Evolutionary conservation across 1,140 invertebrate species (phyloP).

Genomic region (Latrodectus geometricus): DNA sequence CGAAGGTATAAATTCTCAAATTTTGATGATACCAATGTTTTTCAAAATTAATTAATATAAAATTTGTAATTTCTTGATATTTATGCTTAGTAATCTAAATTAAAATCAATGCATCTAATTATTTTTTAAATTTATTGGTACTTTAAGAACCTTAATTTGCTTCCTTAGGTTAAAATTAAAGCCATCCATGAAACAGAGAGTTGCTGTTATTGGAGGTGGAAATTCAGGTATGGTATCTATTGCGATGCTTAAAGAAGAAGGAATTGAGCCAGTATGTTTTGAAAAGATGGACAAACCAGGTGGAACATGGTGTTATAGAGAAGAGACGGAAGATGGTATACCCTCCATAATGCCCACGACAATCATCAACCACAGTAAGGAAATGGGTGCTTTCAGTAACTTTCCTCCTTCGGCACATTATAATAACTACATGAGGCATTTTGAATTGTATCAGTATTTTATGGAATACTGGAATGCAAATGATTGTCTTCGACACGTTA

Average conservation of each 20-base stretch:
- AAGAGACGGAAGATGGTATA: slow-evolving; percentile 65
- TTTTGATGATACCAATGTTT: too few relatives aligned
- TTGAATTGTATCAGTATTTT: slow-evolving; percentile 69
- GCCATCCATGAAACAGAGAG: slow-evolving; percentile 1
- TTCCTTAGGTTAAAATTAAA: too few relatives aligned
- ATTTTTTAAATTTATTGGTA: too few relatives aligned
- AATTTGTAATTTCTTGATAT: too few relatives aligned
- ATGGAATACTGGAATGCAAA: slow-evolving; percentile 69
- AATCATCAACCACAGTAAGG: slow-evolving; percentile 64
- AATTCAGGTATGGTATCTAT: not conserved
- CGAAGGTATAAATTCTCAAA: too few relatives aligned
- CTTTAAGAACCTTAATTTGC: too few relatives aligned
- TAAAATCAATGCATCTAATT: too few relatives aligned
- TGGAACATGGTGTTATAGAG: slow-evolving; percentile 72
- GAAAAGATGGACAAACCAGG: slow-evolving; percentile 68
- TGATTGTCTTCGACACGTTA: slow-evolving; percentile 66
- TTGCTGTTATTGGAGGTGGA: slow-evolving; percentile 41
- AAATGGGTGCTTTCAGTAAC: slow-evolving; percentile 71
- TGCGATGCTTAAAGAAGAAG: slow-evolving; percentile 26
- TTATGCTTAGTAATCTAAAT: too few relatives aligned
- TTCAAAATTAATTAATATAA: too few relatives aligned
- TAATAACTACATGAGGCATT: slow-evolving; percentile 67
- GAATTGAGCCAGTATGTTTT: slow-evolving; percentile 28
- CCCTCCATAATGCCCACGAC: slow-evolving; percentile 65
- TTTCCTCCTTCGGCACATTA: slow-evolving; percentile 67